Conservation (phyloP, 2,888 invertebrate genomes). For the Amblyjoppa proteus region DNA sequence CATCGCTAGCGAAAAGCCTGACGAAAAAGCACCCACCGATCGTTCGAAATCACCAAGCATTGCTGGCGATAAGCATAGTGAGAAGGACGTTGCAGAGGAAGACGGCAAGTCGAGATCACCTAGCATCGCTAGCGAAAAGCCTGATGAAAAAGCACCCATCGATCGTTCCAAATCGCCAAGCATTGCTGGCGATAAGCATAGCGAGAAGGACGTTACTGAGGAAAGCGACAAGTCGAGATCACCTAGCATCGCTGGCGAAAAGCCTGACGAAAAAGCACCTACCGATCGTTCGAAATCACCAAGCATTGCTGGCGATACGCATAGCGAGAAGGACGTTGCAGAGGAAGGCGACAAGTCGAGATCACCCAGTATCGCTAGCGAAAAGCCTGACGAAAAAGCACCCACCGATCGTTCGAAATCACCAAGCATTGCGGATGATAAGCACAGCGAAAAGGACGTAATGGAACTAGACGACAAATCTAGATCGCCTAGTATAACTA, state of each 20-base stretch:
- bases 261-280: neutral
- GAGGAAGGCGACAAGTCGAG: constrained; percentile 48
- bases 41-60: constrained; percentile 65
- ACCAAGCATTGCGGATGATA: neutral
- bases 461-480: neutral
- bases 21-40: no score
- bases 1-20: neutral
- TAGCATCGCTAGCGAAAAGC: no score
- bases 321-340: constrained; percentile 36
- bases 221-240: no score
- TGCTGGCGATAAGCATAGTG: neutral
- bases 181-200: neutral
- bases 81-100: no score
- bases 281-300: no score
- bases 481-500: constrained; percentile 22
- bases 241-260: neutral
- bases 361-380: constrained; percentile 55
- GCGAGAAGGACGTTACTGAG: no score
- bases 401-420: constrained; percentile 51
- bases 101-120: no score
- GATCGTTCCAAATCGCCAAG: constrained; percentile 58
- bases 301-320: neutral
- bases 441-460: neutral
- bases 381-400: constrained; percentile 20
- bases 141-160: neutral